Conservation (phyloP, 2,888 invertebrate genomes). For the Pollenia amentaria region DNA sequence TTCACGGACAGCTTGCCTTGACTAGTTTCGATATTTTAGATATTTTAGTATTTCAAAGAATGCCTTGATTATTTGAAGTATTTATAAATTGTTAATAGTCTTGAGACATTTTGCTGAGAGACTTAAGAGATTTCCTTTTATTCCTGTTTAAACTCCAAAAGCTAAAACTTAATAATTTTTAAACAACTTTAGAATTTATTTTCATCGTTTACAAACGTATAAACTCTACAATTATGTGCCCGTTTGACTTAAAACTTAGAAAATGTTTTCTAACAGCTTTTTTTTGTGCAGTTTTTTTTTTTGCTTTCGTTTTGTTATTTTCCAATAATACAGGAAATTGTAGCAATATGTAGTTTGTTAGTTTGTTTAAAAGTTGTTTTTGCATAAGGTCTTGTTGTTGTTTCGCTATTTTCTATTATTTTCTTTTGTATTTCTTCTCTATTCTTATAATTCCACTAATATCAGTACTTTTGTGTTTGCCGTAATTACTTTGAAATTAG, state of each 20-base stretch:
- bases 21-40: no score
- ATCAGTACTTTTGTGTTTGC: constrained; percentile 81
- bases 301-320: neutral
- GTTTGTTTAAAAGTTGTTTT: constrained; percentile 31
- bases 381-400: constrained; percentile 22
- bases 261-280: neutral
- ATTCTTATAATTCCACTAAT: constrained; percentile 75
- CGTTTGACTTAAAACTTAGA: neutral
- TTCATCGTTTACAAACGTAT: neutral
- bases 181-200: constrained; percentile 1
- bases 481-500: constrained; percentile 83
- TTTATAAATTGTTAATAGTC: neutral
- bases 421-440: constrained; percentile 1
- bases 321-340: neutral
- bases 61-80: no score
- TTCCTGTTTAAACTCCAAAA: no score
- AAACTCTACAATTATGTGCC: neutral
- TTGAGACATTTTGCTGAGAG: neutral
- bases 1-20: no score
- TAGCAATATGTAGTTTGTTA: constrained; percentile 17
- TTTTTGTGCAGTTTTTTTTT: neutral
- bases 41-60: no score
- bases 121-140: no score
- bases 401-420: constrained; percentile 15
- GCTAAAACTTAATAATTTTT: no score